Evolutionary conservation across 2,888 invertebrate genomes (phyloP), one percentile per base, ranked within the genome.

Genomic region (Clanis bilineata): DNA sequence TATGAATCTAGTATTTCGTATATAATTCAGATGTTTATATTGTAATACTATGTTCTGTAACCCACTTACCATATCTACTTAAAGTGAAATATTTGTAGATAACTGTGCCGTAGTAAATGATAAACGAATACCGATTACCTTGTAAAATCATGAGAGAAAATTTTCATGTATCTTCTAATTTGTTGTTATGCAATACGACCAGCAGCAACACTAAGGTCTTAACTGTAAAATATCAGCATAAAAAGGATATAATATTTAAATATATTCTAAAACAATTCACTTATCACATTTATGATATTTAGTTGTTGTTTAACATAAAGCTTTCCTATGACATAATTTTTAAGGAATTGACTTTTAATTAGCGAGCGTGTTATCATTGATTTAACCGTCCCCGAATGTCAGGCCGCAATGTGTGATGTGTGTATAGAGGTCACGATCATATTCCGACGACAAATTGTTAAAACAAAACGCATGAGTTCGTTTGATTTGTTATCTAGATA

Each of bases 281-380:
- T 45, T 41, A 39, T 12, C 44, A 41, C 22, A 5, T 57, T 23
- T 23, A 18, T n/a, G 25, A 39, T 55, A 41, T 44, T 36, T 60
- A 39, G 12, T 45, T 32, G 15, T 7, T 15, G 15, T 44, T 58
- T 45, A 58, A 15, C 28, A 9, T 28, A n/a, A 3, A 22, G 32
- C 36, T 58, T 58, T 58, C 22, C 28, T 32, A 18, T 56, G 51
- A 56, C 9, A 32, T 60, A 55, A 32, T 61, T 56, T 36, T 57
- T 23, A 54, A 57, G 38, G 43, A 60, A 60, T 60, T 28, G 10
- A 28, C 22, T 32, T 44, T 18, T 47, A 21, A 56, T 39, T 51
- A 51, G 57, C 45, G 5, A 22, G n/a, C 32, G 3, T 44, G 45
- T 57, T 57, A 44, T 43, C 57, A 44, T 47, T 44, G 32, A 47